A percentile compares a stretch with the other conserved stretches of the same genome.
Conservation (phyloP, 2,113 vertebrate genomes). For the Pycnonotus jocosus region DNA sequence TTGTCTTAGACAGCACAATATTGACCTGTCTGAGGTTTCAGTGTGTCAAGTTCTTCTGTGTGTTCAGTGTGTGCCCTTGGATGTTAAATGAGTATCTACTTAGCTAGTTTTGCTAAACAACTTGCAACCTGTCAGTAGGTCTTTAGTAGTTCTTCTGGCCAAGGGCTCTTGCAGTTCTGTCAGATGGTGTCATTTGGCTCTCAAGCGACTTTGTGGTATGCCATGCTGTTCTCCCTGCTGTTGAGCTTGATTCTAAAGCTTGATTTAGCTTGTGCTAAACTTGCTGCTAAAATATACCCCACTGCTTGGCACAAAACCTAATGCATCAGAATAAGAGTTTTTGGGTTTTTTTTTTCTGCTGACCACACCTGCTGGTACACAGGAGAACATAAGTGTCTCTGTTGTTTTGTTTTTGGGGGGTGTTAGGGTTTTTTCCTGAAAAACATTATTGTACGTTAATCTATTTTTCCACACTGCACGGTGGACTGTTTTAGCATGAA, state of each 20-base stretch:
- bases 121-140: not conserved
- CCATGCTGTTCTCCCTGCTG: not conserved
- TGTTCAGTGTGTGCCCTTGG: not conserved
- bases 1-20: not conserved
- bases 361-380: not conserved
- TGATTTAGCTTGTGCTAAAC: not conserved
- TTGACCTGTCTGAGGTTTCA: not conserved
- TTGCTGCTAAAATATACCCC: not conserved
- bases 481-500: not conserved
- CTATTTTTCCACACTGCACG: not conserved
- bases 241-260: not conserved
- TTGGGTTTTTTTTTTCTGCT: not conserved
- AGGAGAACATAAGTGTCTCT: not conserved
- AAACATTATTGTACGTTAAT: not conserved
- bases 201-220: rapidly evolving
- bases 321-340: not conserved
- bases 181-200: not conserved
- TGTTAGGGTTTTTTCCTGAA: not conserved
- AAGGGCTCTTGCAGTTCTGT: not conserved
- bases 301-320: not conserved
- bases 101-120: not conserved
- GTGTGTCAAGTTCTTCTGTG: not conserved
- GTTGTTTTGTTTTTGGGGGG: not conserved
- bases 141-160: not conserved
- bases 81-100: not conserved